A percentile compares a stretch with the other conserved stretches of the same genome.
Conservation (phyloP, 2,888 invertebrate genomes). For the Diadromus collaris region DNA sequence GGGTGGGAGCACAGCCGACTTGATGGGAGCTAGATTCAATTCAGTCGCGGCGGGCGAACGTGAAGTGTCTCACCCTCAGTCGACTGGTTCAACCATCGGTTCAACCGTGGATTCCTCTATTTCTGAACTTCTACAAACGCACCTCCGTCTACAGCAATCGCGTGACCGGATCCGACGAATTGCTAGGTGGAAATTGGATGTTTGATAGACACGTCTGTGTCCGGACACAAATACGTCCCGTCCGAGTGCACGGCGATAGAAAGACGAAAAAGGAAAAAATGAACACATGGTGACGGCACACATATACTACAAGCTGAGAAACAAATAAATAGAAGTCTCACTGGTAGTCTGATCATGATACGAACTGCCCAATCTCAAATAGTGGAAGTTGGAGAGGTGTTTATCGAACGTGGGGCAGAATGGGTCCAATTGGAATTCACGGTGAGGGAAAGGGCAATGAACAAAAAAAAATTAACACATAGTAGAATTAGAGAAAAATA, state of each 20-base stretch:
- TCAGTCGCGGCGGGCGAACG: slow-evolving; percentile 27
- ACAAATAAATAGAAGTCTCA: neutral
- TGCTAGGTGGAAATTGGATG: slow-evolving; percentile 6
- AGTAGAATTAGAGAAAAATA: neutral
- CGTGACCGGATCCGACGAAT: slow-evolving; percentile 19
- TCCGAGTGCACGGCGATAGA: neutral
- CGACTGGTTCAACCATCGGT: slow-evolving; percentile 22
- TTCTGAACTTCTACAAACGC: neutral
- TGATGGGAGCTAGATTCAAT: slow-evolving; percentile 36
- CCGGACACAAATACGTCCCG: neutral
- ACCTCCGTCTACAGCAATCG: slow-evolving; percentile 13
- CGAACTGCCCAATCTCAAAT: too few relatives aligned
- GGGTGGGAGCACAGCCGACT: slow-evolving; percentile 5
- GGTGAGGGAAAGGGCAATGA: too few relatives aligned
- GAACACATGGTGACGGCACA: neutral
- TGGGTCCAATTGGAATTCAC: too few relatives aligned
- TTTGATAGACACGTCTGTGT: slow-evolving; percentile 3
- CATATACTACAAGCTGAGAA: neutral
- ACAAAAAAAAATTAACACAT: too few relatives aligned
- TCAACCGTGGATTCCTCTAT: neutral
- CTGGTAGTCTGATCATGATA: neutral
- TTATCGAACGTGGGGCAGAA: too few relatives aligned
- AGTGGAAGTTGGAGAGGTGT: too few relatives aligned
- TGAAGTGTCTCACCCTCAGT: slow-evolving; percentile 18
- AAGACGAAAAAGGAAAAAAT: neutral